Conservation (phyloP, 2,888 invertebrate genomes). For the Smittia aterrima region DNA sequence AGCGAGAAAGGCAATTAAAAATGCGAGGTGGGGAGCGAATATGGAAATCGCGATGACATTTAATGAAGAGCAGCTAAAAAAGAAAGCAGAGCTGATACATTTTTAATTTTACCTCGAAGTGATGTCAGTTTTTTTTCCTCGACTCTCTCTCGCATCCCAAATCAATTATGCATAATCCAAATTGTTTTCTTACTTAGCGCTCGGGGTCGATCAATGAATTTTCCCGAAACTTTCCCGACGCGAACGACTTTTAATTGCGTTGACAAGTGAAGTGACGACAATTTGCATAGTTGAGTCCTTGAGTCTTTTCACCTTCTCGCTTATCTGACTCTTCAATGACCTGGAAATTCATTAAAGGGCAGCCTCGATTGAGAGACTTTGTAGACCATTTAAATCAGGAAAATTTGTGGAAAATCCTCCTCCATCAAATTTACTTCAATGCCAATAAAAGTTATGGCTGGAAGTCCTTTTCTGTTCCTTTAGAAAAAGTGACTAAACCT, state of each 20-base stretch:
- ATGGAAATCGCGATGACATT: conserved; percentile 28
- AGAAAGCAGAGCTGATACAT: not conserved
- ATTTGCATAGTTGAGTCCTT: not conserved
- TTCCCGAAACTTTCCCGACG: not conserved
- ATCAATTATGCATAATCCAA: not conserved
- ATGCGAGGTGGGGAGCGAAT: not conserved
- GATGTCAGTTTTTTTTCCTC: not conserved
- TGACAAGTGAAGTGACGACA: not conserved
- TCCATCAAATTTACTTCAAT: not conserved
- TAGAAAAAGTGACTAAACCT: not conserved
- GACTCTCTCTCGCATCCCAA: no score
- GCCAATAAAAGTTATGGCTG: conserved; percentile 5
- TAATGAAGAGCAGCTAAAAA: not conserved
- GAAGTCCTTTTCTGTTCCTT: not conserved
- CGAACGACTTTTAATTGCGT: not conserved
- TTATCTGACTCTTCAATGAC: no score
- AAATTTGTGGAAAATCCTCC: not conserved
- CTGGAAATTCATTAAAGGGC: no score
- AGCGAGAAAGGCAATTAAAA: conserved; percentile 40
- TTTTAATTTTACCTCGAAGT: not conserved
- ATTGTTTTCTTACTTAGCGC: not conserved
- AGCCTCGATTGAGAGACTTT: no score
- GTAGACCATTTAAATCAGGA: not conserved
- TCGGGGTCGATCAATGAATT: no score
- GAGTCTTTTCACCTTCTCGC: not conserved